phyloP scores from a whole-genome alignment of 2,797 vertebrate genomes.

The Chaunax sp. region DNA sequence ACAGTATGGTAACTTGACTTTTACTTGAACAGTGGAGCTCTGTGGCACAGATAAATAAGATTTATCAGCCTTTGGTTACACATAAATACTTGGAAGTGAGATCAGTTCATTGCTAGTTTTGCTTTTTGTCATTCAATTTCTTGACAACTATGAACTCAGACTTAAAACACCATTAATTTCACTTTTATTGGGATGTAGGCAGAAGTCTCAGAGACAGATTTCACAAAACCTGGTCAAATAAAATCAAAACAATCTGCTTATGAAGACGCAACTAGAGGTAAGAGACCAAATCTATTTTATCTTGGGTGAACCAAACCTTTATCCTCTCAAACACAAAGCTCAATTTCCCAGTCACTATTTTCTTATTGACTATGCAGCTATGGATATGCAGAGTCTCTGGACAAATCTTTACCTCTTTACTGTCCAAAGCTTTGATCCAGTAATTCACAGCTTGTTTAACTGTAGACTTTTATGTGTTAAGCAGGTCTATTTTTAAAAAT shows the following conservation, averaged over 20 bases:
- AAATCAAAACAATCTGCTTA: neutral
- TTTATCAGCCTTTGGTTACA: neutral
- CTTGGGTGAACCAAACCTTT: neutral
- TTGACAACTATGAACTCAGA: neutral
- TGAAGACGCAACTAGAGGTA: too few relatives aligned
- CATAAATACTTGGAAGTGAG: neutral
- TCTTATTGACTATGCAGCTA: neutral
- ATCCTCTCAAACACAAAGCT: too few relatives aligned
- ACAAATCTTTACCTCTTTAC: neutral
- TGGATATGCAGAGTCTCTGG: neutral
- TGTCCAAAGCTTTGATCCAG: neutral
- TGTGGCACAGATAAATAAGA: neutral
- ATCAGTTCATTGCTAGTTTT: neutral
- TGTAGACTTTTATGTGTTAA: too few relatives aligned
- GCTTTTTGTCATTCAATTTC: neutral
- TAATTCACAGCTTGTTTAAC: slow-evolving; percentile 1
- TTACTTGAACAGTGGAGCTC: neutral
- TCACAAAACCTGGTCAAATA: neutral
- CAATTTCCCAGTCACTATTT: neutral
- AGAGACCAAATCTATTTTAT: neutral
- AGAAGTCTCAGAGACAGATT: neutral
- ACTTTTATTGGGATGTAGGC: neutral
- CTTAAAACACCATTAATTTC: neutral
- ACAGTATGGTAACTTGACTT: neutral
- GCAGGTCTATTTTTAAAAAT: neutral